phyloP scores from a whole-genome alignment of 2,888 invertebrate genomes.

The Volucella zonaria region DNA sequence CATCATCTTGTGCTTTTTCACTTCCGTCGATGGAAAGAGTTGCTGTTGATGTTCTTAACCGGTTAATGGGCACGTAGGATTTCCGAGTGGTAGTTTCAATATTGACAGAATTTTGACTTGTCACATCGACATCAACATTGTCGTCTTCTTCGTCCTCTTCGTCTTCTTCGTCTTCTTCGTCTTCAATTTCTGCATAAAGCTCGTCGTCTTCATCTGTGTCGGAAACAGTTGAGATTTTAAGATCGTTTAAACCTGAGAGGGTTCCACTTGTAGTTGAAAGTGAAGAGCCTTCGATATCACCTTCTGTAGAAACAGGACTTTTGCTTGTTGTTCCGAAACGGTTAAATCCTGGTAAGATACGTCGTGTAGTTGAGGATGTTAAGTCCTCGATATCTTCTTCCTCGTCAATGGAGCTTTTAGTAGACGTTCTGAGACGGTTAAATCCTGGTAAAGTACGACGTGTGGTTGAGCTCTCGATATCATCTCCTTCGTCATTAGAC shows the following conservation, averaged over 20 bases:
- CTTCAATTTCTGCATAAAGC: neutral
- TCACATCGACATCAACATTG: neutral
- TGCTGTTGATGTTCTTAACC: neutral
- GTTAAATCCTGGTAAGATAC: constrained; percentile 63
- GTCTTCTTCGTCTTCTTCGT: constrained; percentile 1
- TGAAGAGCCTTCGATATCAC: neutral
- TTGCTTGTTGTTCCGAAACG: constrained; percentile 16
- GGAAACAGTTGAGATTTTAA: too few relatives aligned
- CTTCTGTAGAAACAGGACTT: neutral
- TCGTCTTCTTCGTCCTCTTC: neutral
- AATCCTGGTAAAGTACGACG: neutral
- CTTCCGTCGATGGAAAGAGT: constrained; percentile 20
- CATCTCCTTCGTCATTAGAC: neutral
- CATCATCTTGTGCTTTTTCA: constrained; percentile 42
- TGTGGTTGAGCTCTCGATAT: neutral
- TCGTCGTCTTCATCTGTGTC: too few relatives aligned
- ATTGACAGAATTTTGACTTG: constrained; percentile 1
- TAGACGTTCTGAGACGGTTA: neutral
- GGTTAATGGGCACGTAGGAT: neutral
- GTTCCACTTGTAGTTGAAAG: too few relatives aligned
- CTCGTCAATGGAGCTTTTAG: neutral
- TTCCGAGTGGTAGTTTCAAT: constrained; percentile 6
- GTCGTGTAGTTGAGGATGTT: constrained; percentile 33
- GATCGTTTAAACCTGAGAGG: too few relatives aligned
- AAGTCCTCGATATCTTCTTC: neutral